These are phyloP conservation scores for Dynastes tityus DNA, from an alignment of 2,888 invertebrate genomes.

Conservation along the genomic window DNA sequence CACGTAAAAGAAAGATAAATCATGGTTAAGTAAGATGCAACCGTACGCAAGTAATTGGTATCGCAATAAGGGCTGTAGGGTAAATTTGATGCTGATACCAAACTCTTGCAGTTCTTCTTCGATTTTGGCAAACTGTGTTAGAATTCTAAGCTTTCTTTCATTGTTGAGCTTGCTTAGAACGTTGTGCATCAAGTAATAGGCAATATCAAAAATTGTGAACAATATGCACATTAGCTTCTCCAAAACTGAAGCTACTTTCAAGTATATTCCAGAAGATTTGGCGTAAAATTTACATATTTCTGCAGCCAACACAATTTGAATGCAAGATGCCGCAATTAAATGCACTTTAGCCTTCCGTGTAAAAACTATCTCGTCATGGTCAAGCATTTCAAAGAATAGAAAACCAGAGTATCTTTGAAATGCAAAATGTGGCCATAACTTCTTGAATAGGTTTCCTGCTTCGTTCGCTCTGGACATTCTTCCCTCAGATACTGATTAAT, in stretches of 20 bases:
- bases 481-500: not conserved
- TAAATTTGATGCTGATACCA: not conserved
- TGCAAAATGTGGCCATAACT: not conserved
- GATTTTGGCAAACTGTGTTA: not conserved
- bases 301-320: not conserved
- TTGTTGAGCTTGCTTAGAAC: not conserved
- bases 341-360: not conserved
- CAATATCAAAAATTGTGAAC: not conserved
- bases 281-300: not conserved
- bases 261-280: not conserved
- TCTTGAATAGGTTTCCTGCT: constrained; percentile 1
- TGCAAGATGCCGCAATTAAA: not conserved
- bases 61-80: no score
- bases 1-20: not conserved
- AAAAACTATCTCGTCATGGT: not conserved
- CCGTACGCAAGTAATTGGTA: not conserved
- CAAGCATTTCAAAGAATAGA: not conserved
- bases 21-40: not conserved
- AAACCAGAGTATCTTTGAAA: constrained; percentile 6
- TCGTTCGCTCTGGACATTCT: not conserved
- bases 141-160: not conserved
- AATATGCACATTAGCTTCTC: not conserved
- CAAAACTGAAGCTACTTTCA: not conserved
- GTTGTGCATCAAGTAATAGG: not conserved
- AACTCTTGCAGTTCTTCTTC: not conserved